Evolutionary conservation across 2,888 invertebrate species (phyloP).

Genomic region (Stictocephala bisonia): DNA sequence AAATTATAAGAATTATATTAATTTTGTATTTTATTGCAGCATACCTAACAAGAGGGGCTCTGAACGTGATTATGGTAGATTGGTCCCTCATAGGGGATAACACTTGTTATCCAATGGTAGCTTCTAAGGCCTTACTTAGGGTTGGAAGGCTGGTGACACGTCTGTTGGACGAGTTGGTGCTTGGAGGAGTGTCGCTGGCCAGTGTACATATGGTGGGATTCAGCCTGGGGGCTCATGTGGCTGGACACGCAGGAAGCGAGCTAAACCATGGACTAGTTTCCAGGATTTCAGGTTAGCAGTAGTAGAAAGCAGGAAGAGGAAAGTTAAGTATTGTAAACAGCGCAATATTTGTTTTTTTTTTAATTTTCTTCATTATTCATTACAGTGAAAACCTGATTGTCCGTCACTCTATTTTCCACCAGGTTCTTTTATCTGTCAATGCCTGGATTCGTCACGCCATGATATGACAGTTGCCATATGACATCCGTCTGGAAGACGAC

Average conservation of each 20-base stretch:
- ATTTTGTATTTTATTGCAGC: slow-evolving; percentile 2
- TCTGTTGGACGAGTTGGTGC: slow-evolving; percentile 63
- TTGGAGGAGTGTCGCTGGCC: slow-evolving; percentile 61
- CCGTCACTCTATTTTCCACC: no score
- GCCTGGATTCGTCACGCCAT: no score
- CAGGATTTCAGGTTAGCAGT: slow-evolving; percentile 60
- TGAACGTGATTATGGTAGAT: slow-evolving; percentile 65
- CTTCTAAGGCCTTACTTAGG: slow-evolving; percentile 60
- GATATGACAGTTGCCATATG: no score
- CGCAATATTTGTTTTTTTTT: not conserved
- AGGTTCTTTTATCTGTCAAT: no score
- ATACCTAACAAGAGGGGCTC: slow-evolving; percentile 7
- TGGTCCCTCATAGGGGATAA: slow-evolving; percentile 63
- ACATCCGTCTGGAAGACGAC: no score
- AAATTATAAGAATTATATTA: not conserved
- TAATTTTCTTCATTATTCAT: not conserved
- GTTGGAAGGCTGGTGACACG: slow-evolving; percentile 63
- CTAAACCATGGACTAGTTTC: slow-evolving; percentile 58
- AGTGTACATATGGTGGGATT: slow-evolving; percentile 66
- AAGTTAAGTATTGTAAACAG: not conserved
- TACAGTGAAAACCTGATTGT: not conserved
- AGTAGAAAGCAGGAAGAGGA: no score
- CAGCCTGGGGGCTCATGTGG: slow-evolving; percentile 67
- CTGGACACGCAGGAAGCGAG: slow-evolving; percentile 63
- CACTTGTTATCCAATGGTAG: slow-evolving; percentile 62